phyloP scores from a whole-genome alignment of 1,140 invertebrate genomes.

The Neodiprion lecontei region DNA sequence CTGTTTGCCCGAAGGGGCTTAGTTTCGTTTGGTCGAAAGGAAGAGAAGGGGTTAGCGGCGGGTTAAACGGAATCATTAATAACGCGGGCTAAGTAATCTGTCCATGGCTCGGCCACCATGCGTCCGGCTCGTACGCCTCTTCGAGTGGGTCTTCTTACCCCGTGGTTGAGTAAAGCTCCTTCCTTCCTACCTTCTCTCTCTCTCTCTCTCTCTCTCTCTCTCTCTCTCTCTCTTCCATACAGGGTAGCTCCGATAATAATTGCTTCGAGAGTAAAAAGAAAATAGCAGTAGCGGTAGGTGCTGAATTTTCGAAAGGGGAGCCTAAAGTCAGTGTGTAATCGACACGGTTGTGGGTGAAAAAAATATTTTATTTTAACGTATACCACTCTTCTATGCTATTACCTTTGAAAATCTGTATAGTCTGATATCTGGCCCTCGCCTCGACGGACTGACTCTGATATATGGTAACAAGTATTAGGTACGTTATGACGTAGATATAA shows the following conservation, averaged over 20 bases:
- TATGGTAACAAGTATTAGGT: too few relatives aligned
- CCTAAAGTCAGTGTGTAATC: too few relatives aligned
- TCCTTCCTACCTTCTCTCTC: constrained; percentile 31
- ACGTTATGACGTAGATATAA: too few relatives aligned
- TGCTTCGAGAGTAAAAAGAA: neutral
- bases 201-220: neutral
- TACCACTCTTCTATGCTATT: too few relatives aligned
- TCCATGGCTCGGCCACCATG: constrained; percentile 54
- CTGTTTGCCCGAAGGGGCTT: constrained; percentile 47
- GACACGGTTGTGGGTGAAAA: too few relatives aligned
- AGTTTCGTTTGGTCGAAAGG: constrained; percentile 14
- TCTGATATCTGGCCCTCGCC: too few relatives aligned
- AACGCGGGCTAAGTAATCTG: constrained; percentile 63
- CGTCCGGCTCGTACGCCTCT: constrained; percentile 58
- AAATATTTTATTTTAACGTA: too few relatives aligned
- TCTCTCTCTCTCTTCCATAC: constrained; percentile 15
- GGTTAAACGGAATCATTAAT: constrained; percentile 65
- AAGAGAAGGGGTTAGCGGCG: constrained; percentile 38
- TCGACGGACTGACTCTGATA: too few relatives aligned
- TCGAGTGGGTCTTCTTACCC: constrained; percentile 28
- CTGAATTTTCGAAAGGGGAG: too few relatives aligned
- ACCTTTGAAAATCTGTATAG: too few relatives aligned
- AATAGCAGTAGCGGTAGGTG: neutral
- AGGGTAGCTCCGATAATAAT: constrained; percentile 12
- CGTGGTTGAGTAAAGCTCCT: constrained; percentile 36